Evolutionary conservation across 2,888 invertebrate species (phyloP).

Genomic region (Sinohyriopsis cumingii): DNA sequence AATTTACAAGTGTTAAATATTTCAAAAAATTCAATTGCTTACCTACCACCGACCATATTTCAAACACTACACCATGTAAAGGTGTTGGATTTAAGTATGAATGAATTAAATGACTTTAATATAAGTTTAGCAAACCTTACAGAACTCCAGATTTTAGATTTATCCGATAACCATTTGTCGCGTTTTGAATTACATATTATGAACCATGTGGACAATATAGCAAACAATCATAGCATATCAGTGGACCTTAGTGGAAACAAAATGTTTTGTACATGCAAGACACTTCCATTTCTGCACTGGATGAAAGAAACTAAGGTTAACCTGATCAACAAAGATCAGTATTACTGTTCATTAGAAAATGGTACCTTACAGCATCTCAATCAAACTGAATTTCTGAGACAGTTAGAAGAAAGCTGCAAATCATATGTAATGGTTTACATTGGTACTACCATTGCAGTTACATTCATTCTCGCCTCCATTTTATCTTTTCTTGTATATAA

Average conservation of each 20-base stretch:
- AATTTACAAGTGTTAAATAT: constrained; percentile 13
- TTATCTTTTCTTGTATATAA: constrained; percentile 14
- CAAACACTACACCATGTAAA: constrained; percentile 1
- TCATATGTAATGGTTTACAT: constrained; percentile 19
- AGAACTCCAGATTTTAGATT: constrained; percentile 15
- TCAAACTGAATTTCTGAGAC: constrained; percentile 1
- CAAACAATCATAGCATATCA: constrained; percentile 3
- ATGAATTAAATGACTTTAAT: constrained; percentile 18
- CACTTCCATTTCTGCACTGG: constrained; percentile 24
- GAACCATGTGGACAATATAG: constrained; percentile 5
- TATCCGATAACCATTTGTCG: constrained; percentile 22
- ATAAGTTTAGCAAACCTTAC: constrained; percentile 5
- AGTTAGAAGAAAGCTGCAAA: constrained; percentile 19
- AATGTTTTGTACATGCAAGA: constrained; percentile 26
- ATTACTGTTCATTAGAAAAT: constrained; percentile 23
- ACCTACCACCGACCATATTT: constrained; percentile 12
- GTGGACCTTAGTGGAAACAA: constrained; percentile 19
- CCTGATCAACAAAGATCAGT: constrained; percentile 10
- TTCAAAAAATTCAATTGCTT: constrained; percentile 17
- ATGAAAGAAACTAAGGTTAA: constrained; percentile 9
- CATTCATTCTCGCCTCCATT: constrained; percentile 14
- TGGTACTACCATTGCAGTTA: constrained; percentile 6
- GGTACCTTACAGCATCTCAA: constrained; percentile 14
- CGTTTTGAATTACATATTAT: constrained; percentile 2
- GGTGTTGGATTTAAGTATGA: constrained; percentile 16